Evolutionary conservation across 2,888 invertebrate genomes (phyloP).

Genomic region (Drosophila setosimentum): DNA sequence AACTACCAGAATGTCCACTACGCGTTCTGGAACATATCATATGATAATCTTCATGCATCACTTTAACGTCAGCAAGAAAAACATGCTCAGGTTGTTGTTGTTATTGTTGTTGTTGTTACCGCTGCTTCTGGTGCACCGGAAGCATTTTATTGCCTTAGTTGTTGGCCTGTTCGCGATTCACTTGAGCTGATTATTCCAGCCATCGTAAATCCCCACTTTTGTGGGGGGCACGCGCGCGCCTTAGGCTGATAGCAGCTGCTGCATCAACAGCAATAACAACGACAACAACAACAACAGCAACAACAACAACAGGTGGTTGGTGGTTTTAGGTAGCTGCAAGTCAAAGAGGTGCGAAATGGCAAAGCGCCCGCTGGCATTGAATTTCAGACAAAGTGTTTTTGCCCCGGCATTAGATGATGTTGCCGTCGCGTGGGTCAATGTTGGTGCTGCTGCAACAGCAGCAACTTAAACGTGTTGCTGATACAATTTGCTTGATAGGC

Average conservation of each 20-base stretch:
- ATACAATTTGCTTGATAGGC: conserved; percentile 77
- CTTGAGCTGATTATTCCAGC: conserved; percentile 74
- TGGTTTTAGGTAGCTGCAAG: conserved; percentile 67
- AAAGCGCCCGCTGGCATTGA: conserved; percentile 78
- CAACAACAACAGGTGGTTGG: conserved; percentile 49
- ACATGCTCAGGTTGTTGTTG: conserved; percentile 48
- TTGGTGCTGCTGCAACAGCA: conserved; percentile 44
- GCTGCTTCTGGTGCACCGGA: conserved; percentile 71
- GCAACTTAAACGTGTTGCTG: conserved; percentile 74
- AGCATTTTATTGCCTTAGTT: conserved; percentile 77
- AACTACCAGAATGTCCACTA: conserved; percentile 46
- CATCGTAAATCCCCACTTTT: conserved; percentile 76
- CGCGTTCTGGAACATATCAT: conserved; percentile 77
- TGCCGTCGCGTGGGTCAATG: conserved; percentile 72
- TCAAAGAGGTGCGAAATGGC: conserved; percentile 78
- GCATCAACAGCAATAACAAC: conserved; percentile 45
- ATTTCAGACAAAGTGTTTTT: conserved; percentile 80
- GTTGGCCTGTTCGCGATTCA: conserved; percentile 71
- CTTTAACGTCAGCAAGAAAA: conserved; percentile 66
- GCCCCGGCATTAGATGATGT: conserved; percentile 74
- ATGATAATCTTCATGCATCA: conserved; percentile 82
- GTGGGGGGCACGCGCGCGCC: conserved; percentile 76
- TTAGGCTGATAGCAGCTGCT: conserved; percentile 56
- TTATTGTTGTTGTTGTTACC: conserved; percentile 43
- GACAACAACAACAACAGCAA: conserved; percentile 26